Conservation (phyloP, 1,140 invertebrate genomes). For the Pristionchus pacificus region DNA sequence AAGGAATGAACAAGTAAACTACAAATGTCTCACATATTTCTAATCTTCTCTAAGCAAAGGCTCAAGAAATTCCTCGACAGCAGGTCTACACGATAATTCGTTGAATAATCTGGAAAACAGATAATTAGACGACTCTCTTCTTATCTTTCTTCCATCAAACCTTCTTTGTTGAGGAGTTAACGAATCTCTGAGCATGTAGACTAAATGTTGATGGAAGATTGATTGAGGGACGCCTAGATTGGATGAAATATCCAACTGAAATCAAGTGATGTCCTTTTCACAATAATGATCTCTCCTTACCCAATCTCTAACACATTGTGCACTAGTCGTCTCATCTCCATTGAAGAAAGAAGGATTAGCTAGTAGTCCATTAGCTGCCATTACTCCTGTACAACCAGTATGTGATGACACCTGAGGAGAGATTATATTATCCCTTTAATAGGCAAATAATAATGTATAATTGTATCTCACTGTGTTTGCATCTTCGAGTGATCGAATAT, state of each 20-base stretch:
- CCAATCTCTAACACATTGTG: constrained; percentile 79
- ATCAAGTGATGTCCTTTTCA: background rate
- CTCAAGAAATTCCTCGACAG: background rate
- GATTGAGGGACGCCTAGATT: background rate
- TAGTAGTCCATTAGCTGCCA: constrained; percentile 82
- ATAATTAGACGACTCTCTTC: no score
- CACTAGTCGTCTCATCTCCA: constrained; percentile 68
- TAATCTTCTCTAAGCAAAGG: no score
- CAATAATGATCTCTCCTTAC: constrained; percentile 60
- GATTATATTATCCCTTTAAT: background rate
- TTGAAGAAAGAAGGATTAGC: constrained; percentile 83
- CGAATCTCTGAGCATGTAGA: background rate
- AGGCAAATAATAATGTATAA: constrained; percentile 7
- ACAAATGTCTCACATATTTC: no score
- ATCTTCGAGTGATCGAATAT: constrained; percentile 71
- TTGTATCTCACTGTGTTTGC: constrained; percentile 68
- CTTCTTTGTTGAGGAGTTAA: background rate
- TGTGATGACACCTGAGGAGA: background rate
- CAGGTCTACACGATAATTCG: background rate
- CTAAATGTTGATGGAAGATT: background rate
- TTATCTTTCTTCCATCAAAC: no score
- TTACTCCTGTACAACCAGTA: constrained; percentile 66
- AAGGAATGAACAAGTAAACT: no score
- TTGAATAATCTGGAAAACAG: background rate
- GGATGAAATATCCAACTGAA: background rate